Percentiles rank a stretch among this genome's conserved stretches.
These are phyloP conservation scores for Euschistus heros DNA, from an alignment of 1,140 invertebrate species.

Conservation along the genomic window DNA sequence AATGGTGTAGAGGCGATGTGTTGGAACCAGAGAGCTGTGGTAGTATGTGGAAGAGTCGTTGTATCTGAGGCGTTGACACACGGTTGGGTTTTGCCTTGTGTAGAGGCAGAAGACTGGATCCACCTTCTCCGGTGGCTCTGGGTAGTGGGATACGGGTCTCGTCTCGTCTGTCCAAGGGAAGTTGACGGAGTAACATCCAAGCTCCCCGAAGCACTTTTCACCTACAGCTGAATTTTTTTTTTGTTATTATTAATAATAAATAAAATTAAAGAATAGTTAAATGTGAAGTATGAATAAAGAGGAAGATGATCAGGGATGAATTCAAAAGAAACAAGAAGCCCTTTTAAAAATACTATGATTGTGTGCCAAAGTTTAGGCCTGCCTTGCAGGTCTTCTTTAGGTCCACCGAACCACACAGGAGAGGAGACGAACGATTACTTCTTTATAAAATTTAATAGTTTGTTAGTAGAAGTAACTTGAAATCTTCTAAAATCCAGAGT, in stretches of 20 bases:
- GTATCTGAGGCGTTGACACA: slow-evolving; percentile 47
- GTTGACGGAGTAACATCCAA: slow-evolving; percentile 73
- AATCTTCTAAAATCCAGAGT: too few species aligned
- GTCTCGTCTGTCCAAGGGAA: slow-evolving; percentile 63
- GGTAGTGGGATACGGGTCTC: slow-evolving; percentile 66
- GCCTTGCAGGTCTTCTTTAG: too few species aligned
- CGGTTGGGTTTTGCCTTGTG: slow-evolving; percentile 41
- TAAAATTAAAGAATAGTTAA: too few species aligned
- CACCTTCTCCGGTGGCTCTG: slow-evolving; percentile 48
- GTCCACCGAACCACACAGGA: too few species aligned
- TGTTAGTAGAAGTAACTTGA: too few species aligned
- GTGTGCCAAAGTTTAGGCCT: too few species aligned
- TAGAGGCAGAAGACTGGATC: slow-evolving; percentile 40
- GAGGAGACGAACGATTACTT: too few species aligned
- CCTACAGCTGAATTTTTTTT: slow-evolving; percentile 20
- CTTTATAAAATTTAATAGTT: too few species aligned
- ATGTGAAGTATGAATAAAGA: slow-evolving; percentile 1
- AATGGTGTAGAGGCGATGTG: slow-evolving; percentile 59
- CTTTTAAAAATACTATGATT: too few species aligned
- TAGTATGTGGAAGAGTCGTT: slow-evolving; percentile 49
- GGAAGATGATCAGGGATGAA: too few species aligned
- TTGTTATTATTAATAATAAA: too few species aligned
- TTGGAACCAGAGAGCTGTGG: slow-evolving; percentile 45
- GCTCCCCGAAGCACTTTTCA: slow-evolving; percentile 56
- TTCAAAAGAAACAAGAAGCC: too few species aligned